These are phyloP conservation scores for Myopa tessellatipennis DNA, from an alignment of 2,888 invertebrate genomes.

Conservation along the genomic window DNA sequence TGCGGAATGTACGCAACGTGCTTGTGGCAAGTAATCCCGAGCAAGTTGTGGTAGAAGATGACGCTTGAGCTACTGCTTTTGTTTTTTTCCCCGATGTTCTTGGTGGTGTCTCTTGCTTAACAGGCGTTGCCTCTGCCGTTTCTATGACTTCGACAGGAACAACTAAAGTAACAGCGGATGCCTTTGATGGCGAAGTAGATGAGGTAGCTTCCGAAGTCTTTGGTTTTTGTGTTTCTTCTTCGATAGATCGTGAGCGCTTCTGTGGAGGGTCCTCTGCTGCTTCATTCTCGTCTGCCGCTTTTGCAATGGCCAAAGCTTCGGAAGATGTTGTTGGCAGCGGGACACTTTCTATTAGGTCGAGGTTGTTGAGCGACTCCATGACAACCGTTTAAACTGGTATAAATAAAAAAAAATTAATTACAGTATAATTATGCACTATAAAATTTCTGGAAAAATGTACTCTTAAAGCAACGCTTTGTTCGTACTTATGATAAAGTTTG, in stretches of 20 bases:
- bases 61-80: neutral
- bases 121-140: slow-evolving; percentile 13
- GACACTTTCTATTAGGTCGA: neutral
- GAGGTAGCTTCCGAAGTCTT: neutral
- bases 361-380: neutral
- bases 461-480: too few relatives aligned
- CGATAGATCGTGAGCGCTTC: slow-evolving; percentile 13
- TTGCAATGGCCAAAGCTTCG: slow-evolving; percentile 5
- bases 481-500: too few relatives aligned
- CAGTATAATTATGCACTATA: too few relatives aligned
- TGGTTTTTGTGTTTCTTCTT: slow-evolving; percentile 8
- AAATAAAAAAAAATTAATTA: too few relatives aligned
- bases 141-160: slow-evolving; percentile 3
- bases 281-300: slow-evolving; percentile 9
- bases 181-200: slow-evolving; percentile 19
- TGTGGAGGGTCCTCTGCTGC: slow-evolving; percentile 7
- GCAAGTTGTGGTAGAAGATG: slow-evolving; percentile 33
- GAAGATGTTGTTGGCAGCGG: neutral
- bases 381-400: too few relatives aligned
- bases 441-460: too few relatives aligned
- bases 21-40: slow-evolving; percentile 15
- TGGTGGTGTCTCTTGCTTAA: slow-evolving; percentile 45
- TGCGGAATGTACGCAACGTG: slow-evolving; percentile 59
- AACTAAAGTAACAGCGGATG: slow-evolving; percentile 26
- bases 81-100: slow-evolving; percentile 32